Evolutionary conservation across 2,888 invertebrate genomes (phyloP).

Genomic region (Cosmorhoe ocellata): DNA sequence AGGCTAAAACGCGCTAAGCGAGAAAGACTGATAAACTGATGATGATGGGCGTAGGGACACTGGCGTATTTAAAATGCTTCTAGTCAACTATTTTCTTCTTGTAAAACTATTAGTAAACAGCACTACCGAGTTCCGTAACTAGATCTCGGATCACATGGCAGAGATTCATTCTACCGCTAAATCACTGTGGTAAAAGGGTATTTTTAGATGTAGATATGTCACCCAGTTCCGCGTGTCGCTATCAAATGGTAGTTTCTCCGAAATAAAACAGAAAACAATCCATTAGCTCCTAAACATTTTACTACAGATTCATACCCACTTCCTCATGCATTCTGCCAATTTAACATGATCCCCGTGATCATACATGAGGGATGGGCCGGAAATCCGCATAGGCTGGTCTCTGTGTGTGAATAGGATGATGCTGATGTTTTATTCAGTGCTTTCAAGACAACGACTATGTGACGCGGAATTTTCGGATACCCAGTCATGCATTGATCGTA

Average conservation of each 20-base stretch:
- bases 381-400: slow-evolving; percentile 41
- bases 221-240: not conserved
- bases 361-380: slow-evolving; percentile 16
- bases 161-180: too few relatives aligned
- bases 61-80: too few relatives aligned
- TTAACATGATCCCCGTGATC: slow-evolving; percentile 29
- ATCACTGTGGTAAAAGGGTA: too few relatives aligned
- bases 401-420: slow-evolving; percentile 58
- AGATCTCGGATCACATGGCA: too few relatives aligned
- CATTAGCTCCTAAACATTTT: slow-evolving; percentile 50
- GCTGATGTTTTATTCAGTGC: slow-evolving; percentile 70
- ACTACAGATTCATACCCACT: slow-evolving; percentile 44
- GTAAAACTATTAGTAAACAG: too few relatives aligned
- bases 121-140: too few relatives aligned
- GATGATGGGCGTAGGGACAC: too few relatives aligned
- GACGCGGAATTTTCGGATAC: slow-evolving; percentile 55
- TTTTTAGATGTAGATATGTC: not conserved
- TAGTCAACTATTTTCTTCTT: too few relatives aligned
- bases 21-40: too few relatives aligned
- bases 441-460: slow-evolving; percentile 62
- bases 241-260: slow-evolving; percentile 9
- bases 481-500: slow-evolving; percentile 64
- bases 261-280: slow-evolving; percentile 42
- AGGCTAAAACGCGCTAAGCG: too few relatives aligned
- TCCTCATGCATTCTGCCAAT: slow-evolving; percentile 44